These are phyloP conservation scores for Crocallis elinguaria DNA, from an alignment of 2,888 invertebrate species.

Conservation along the genomic window DNA sequence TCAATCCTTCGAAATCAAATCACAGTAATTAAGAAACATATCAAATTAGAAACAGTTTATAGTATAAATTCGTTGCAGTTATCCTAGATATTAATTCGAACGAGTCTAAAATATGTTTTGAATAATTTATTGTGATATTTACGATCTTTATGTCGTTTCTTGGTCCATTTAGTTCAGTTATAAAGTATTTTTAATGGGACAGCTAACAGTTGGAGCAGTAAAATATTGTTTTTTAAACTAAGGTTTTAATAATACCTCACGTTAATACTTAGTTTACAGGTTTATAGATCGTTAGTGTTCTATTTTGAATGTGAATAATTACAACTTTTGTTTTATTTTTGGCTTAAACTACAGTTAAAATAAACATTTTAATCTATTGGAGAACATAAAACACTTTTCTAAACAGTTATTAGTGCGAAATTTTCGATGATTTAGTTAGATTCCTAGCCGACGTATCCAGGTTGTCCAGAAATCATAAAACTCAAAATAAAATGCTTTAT, in stretches of 20 bases:
- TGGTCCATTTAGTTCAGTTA: conserved; percentile 18
- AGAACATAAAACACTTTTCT: too few relatives aligned
- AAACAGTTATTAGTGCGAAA: too few relatives aligned
- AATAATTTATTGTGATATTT: conserved; percentile 24
- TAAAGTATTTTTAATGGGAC: conserved; percentile 14
- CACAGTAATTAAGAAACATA: conserved; percentile 1
- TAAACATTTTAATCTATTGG: too few relatives aligned
- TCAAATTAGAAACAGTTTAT: conserved; percentile 17
- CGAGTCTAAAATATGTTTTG: conserved; percentile 21
- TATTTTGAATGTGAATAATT: neutral
- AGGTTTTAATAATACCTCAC: neutral
- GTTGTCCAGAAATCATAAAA: too few relatives aligned
- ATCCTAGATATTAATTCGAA: conserved; percentile 23
- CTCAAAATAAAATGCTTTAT: too few relatives aligned
- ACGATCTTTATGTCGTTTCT: conserved; percentile 18
- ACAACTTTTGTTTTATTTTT: neutral
- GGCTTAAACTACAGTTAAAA: too few relatives aligned
- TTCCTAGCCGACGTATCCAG: too few relatives aligned
- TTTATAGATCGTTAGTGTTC: conserved; percentile 1
- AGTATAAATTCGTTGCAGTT: conserved; percentile 15
- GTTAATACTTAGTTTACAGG: neutral
- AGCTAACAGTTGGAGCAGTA: conserved; percentile 13
- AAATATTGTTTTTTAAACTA: conserved; percentile 12
- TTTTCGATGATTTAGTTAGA: too few relatives aligned
- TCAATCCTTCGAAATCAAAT: conserved; percentile 7